Percentiles rank a stretch among this genome's conserved stretches.
Conservation (phyloP, 2,797 vertebrate species). For the Neosilurus hyrtlii region DNA sequence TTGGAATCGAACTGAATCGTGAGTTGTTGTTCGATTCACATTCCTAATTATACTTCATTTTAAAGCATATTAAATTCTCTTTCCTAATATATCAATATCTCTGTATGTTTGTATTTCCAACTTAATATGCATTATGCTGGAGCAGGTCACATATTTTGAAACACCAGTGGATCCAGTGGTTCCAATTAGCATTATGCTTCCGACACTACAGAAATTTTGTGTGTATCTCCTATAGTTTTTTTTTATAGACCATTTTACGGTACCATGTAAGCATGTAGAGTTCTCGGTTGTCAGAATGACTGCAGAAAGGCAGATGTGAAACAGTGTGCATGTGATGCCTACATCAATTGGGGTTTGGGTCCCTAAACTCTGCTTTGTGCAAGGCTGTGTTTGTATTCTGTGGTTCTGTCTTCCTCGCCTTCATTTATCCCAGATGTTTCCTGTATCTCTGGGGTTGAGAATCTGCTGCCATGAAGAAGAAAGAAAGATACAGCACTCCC, state of each 20-base stretch:
- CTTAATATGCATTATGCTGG: no score
- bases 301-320: conserved; percentile 24
- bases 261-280: not conserved
- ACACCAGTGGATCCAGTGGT: not conserved
- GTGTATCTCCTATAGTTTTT: not conserved
- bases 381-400: conserved; percentile 69
- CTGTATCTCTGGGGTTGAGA: conserved; percentile 72
- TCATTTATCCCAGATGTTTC: conserved; percentile 93
- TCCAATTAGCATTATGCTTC: not conserved
- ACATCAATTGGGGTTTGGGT: conserved; percentile 52
- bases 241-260: not conserved
- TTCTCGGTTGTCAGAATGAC: not conserved
- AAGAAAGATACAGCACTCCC: conserved; percentile 34
- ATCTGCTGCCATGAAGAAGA: conserved; percentile 46
- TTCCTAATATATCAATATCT: no score
- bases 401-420: conserved; percentile 65
- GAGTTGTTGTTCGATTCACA: no score
- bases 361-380: conserved; percentile 55
- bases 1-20: no score
- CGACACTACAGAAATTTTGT: not conserved
- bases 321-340: conserved; percentile 17
- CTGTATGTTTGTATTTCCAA: no score
- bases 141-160: no score
- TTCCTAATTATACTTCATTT: no score
- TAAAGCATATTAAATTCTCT: no score